Base-by-base conservation (phyloP, 2,888 invertebrate species). In the Nezara viridula region DNA sequence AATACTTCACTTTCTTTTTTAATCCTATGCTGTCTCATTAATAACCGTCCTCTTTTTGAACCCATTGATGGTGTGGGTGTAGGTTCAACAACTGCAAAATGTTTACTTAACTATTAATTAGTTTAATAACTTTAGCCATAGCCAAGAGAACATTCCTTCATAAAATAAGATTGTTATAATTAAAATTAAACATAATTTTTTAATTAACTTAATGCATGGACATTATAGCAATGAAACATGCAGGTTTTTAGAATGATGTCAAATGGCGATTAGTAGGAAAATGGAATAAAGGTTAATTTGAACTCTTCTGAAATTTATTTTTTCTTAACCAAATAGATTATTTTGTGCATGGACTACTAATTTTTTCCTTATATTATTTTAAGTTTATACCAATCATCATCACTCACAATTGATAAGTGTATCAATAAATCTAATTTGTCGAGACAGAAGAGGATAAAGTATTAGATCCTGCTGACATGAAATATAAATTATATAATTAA, bases 11-110 rank as follows among this genome's bases (percentile, higher is more conserved):
- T 94, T 91, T 95, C 95, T 88, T 95, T 94, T 92, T 96, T 96
- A 89, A 96, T 94, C 85, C 95, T 93, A 32, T 95, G 95, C 91
- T 96, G 96, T 73, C 96, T 94, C 92, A 95, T 95, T 90, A 95
- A 94, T 21, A 86, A 50, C 73, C 96, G 94, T 90, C 95, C 95
- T 89, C 95, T 93, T 92, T 95, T 95, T 24, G 94, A 94, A 85
- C 94, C 95, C 93, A 94, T 91, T 16, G 90, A 89, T 49, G 85
- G 27, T 21, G 89, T 90, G 44, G 89, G 89, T 14, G 90, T 66
- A 32, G 90, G 90, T 47, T 90, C 90, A 16, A 90, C 90, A 73
- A 90, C 90, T 90, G 60, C 27, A 88, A 90, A 85, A 49, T 81
- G n/a, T 50, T 85, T 16, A 44, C 50, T 85, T 27, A 27, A 19